phyloP scores from a whole-genome alignment of 2,888 invertebrate genomes.

The Heteropelma amictum region DNA sequence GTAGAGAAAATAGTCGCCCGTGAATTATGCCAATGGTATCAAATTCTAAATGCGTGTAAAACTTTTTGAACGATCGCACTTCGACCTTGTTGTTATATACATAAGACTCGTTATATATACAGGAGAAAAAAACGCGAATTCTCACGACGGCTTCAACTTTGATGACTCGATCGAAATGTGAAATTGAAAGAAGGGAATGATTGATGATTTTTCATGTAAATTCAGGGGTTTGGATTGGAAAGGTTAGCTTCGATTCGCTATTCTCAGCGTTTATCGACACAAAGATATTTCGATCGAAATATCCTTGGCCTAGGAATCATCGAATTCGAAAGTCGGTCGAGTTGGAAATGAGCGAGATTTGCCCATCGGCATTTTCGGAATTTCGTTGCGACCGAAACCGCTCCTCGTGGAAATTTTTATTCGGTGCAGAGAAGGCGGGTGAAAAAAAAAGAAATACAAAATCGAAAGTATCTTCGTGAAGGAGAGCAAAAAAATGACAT shows the following conservation, averaged over 20 bases:
- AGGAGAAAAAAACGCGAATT: slow-evolving; percentile 54
- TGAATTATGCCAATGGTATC: slow-evolving; percentile 58
- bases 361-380: too few relatives aligned
- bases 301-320: slow-evolving; percentile 47
- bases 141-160: slow-evolving; percentile 54
- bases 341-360: too few relatives aligned
- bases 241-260: not conserved
- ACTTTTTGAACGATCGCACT: slow-evolving; percentile 76
- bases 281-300: slow-evolving; percentile 30
- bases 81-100: slow-evolving; percentile 78
- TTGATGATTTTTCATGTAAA: slow-evolving; percentile 22
- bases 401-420: too few relatives aligned
- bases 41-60: slow-evolving; percentile 76
- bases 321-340: not conserved
- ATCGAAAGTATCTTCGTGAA: too few relatives aligned
- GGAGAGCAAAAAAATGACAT: too few relatives aligned
- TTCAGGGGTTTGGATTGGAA: not conserved
- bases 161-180: slow-evolving; percentile 28
- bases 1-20: slow-evolving; percentile 13
- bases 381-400: too few relatives aligned
- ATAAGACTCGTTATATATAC: slow-evolving; percentile 75
- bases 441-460: too few relatives aligned
- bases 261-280: slow-evolving; percentile 3
- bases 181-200: not conserved
- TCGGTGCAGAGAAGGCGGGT: too few relatives aligned